phyloP scores from a whole-genome alignment of 2,888 invertebrate species.

The Limnephilus lunatus region DNA sequence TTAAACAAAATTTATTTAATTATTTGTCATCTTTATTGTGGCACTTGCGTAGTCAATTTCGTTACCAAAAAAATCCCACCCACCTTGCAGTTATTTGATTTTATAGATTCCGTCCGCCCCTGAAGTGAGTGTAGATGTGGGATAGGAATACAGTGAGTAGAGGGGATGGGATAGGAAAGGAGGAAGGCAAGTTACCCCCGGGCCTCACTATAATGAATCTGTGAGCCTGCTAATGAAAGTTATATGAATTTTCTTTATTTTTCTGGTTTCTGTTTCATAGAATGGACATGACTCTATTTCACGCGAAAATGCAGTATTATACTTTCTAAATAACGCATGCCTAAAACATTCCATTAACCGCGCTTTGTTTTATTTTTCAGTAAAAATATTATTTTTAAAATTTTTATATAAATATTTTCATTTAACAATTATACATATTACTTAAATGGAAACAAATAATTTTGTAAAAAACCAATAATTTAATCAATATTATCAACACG shows the following conservation, averaged over 20 bases:
- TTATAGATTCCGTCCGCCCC: neutral
- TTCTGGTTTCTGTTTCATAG: neutral
- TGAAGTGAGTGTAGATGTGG: neutral
- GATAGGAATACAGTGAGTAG: neutral
- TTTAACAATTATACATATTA: no score
- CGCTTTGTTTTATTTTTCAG: no score
- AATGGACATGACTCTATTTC: neutral
- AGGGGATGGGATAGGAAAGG: neutral
- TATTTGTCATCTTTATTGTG: no score
- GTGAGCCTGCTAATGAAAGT: conserved; percentile 12
- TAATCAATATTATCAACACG: no score
- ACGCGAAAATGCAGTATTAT: neutral
- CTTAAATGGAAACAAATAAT: no score
- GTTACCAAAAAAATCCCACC: no score
- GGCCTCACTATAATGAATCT: conserved; percentile 40
- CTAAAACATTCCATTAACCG: neutral
- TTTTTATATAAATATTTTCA: no score
- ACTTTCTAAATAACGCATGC: no score
- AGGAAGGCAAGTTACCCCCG: neutral
- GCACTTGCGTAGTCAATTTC: no score
- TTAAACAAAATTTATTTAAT: no score
- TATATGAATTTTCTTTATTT: neutral
- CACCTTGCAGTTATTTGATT: neutral
- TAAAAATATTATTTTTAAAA: no score
- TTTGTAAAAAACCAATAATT: no score